phyloP scores from a whole-genome alignment of 2,888 invertebrate genomes.

The Eupithecia abbreviata region DNA sequence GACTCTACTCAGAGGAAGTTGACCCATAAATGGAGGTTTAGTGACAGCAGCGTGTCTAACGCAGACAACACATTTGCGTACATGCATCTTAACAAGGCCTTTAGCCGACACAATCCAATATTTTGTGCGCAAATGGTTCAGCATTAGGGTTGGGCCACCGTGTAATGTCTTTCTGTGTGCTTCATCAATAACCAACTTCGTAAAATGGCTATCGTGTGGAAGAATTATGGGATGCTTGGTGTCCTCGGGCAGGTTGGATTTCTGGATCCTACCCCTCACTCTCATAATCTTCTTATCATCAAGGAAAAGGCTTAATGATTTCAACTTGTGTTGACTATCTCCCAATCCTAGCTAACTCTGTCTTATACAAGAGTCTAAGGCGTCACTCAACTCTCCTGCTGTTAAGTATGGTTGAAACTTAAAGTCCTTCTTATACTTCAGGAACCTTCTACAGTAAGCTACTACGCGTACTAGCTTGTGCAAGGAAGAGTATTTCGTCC shows the following conservation, averaged over 20 bases:
- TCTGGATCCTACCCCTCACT: slow-evolving; percentile 58
- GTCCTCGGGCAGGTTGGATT: slow-evolving; percentile 12
- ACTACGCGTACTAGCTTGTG: neutral
- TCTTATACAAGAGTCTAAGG: slow-evolving; percentile 8
- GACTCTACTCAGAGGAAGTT: no score
- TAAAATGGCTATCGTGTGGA: no score
- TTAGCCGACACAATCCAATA: no score
- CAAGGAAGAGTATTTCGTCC: neutral
- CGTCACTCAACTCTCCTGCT: neutral
- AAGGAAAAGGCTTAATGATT: slow-evolving; percentile 8
- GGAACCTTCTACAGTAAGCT: slow-evolving; percentile 8
- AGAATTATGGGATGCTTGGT: no score
- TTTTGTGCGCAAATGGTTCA: no score
- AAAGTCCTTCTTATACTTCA: neutral
- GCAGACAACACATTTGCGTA: no score
- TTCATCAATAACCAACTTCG: no score
- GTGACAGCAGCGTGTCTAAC: no score
- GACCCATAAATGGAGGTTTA: no score
- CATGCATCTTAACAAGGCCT: no score
- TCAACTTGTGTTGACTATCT: slow-evolving; percentile 1
- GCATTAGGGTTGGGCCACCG: no score
- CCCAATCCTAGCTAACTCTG: neutral
- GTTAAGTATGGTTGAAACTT: slow-evolving; percentile 1
- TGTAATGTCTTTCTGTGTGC: no score
- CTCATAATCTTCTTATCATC: slow-evolving; percentile 35